phyloP scores from a whole-genome alignment of 1,140 invertebrate genomes.

The Dryas iulia region DNA sequence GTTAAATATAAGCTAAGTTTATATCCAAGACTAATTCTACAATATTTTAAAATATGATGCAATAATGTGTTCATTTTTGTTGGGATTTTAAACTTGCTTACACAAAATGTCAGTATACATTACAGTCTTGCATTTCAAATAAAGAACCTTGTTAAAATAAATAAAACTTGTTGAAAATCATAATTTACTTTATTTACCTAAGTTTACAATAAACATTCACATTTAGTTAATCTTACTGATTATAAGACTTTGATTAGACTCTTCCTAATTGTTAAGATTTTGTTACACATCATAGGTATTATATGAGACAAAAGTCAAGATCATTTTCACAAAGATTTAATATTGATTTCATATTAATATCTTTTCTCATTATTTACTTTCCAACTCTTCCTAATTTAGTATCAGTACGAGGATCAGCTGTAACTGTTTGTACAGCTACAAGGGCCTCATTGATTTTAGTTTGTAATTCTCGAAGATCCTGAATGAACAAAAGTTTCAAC shows the following conservation, averaged over 20 bases:
- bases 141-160: not conserved
- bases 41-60: not conserved
- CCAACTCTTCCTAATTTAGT: constrained; percentile 97
- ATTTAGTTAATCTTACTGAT: not conserved
- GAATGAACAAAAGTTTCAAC: constrained; percentile 93
- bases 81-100: not conserved
- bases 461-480: constrained; percentile 94
- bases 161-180: constrained; percentile 8
- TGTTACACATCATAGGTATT: not conserved
- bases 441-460: constrained; percentile 97
- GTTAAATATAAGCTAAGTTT: not conserved
- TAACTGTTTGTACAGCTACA: constrained; percentile 94
- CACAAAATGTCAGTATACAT: not conserved
- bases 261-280: not conserved
- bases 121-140: not conserved
- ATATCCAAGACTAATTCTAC: not conserved
- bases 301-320: not conserved
- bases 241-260: no score
- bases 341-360: constrained; percentile 1
- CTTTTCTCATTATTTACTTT: constrained; percentile 49
- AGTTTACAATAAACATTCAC: not conserved
- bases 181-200: constrained; percentile 11
- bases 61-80: not conserved
- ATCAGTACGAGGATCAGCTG: constrained; percentile 98
- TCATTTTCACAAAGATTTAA: not conserved